Conservation (phyloP, 2,888 invertebrate genomes). For the Myopa testacea region DNA sequence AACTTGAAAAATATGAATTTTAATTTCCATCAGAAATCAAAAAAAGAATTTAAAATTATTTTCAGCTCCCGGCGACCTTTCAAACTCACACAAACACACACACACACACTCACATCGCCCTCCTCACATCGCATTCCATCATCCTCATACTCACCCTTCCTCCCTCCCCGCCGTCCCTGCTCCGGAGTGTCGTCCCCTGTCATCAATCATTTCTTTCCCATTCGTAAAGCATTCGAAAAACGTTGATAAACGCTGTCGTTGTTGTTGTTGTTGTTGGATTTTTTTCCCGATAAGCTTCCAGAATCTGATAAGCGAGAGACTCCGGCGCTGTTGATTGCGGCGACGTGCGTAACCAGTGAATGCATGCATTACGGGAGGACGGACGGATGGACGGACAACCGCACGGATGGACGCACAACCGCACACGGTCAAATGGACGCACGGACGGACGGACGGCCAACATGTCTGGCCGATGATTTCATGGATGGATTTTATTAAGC, state of each 20-base stretch:
- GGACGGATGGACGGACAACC: constrained; percentile 6
- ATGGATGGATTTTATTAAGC: constrained; percentile 28
- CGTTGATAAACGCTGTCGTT: neutral
- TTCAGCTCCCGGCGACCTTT: too few species aligned
- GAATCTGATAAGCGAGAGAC: constrained; percentile 24
- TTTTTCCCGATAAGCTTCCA: constrained; percentile 28
- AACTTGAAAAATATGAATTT: neutral
- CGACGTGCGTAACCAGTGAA: constrained; percentile 29
- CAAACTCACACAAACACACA: neutral
- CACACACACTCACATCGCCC: neutral
- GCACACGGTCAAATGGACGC: neutral
- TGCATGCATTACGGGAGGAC: constrained; percentile 27
- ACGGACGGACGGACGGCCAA: neutral
- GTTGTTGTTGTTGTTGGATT: neutral
- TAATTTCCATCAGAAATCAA: neutral
- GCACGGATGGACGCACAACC: neutral
- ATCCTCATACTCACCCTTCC: neutral
- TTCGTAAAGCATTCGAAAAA: constrained; percentile 18
- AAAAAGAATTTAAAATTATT: too few species aligned
- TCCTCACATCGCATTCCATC: neutral
- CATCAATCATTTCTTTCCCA: constrained; percentile 4
- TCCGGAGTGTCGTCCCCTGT: neutral
- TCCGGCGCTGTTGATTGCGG: neutral
- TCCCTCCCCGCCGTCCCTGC: neutral
- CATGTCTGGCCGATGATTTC: constrained; percentile 2